A percentile compares a stretch with the other conserved stretches of the same genome.
Evolutionary conservation across 2,113 vertebrate genomes (phyloP).

Genomic region (Anarhynchus alexandrinus): DNA sequence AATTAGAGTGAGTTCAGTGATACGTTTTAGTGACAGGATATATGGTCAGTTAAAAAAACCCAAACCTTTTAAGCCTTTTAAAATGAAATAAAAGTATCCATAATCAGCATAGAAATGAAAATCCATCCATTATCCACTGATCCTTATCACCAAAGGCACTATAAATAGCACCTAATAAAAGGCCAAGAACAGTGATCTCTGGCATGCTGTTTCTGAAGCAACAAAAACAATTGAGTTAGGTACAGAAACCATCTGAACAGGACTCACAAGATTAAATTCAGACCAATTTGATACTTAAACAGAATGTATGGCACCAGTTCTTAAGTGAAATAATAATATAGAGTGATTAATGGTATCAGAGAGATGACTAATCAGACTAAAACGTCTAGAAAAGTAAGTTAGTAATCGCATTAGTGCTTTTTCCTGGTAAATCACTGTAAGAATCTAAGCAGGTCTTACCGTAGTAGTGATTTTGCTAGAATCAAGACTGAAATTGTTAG

Average conservation of each 20-base stretch:
- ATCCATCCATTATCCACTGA: conserved; percentile 3
- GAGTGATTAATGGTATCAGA: not conserved
- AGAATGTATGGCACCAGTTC: not conserved
- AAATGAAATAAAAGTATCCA: not conserved
- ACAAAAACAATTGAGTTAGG: not conserved
- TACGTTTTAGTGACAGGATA: not conserved
- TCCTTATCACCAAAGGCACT: conserved; percentile 19
- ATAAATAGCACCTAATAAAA: conserved; percentile 22
- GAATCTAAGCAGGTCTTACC: not conserved
- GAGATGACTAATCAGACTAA: conserved; percentile 10
- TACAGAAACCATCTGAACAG: conserved; percentile 19
- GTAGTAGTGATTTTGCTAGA: not conserved
- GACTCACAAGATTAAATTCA: conserved; percentile 33
- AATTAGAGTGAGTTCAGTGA: not conserved
- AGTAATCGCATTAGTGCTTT: not conserved
- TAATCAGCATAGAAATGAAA: conserved; percentile 37
- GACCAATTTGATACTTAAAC: conserved; percentile 27
- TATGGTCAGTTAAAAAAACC: not conserved
- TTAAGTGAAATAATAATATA: conserved; percentile 24
- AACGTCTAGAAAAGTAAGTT: not conserved
- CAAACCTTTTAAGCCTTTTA: not conserved
- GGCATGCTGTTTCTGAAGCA: not conserved
- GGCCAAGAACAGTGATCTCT: not conserved
- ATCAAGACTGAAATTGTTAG: not conserved
- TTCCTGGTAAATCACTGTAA: not conserved